Evolutionary conservation across 2,888 invertebrate species (phyloP).

Genomic region (Fissipunctia ypsillon): DNA sequence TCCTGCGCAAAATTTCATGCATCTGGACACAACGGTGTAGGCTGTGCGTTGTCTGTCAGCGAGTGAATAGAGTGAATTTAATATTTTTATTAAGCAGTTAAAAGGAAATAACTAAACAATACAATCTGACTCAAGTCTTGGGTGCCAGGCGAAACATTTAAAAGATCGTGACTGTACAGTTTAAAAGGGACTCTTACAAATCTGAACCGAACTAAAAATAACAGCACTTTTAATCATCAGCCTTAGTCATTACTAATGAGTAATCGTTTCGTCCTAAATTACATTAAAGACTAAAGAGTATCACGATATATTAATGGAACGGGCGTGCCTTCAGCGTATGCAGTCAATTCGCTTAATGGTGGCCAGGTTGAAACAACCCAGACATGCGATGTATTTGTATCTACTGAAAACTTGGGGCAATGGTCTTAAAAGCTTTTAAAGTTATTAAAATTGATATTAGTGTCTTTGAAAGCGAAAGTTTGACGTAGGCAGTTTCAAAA

Average conservation of each 20-base stretch:
- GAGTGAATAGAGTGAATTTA: not conserved
- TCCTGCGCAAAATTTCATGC: not conserved
- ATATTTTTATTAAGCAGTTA: no score
- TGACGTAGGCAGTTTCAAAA: not conserved
- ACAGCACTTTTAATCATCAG: slow-evolving; percentile 43
- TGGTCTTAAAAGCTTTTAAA: slow-evolving; percentile 50
- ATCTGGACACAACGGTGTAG: not conserved
- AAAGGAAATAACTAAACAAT: not conserved
- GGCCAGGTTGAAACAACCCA: slow-evolving; percentile 56
- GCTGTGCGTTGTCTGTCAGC: no score
- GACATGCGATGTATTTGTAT: slow-evolving; percentile 43
- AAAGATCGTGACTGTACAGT: slow-evolving; percentile 36
- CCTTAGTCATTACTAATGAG: slow-evolving; percentile 59
- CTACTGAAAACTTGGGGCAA: slow-evolving; percentile 26
- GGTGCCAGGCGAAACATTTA: not conserved
- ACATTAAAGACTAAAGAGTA: slow-evolving; percentile 34
- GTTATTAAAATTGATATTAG: not conserved
- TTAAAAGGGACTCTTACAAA: slow-evolving; percentile 28
- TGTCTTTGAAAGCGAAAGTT: slow-evolving; percentile 28
- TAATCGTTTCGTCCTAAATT: slow-evolving; percentile 53
- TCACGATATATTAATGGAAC: slow-evolving; percentile 51
- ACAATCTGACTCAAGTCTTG: not conserved
- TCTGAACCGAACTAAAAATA: slow-evolving; percentile 44
- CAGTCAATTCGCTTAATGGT: slow-evolving; percentile 58
- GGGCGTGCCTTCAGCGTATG: slow-evolving; percentile 44